phyloP scores from a whole-genome alignment of 2,797 vertebrate species.

The Myotis vivesi region DNA sequence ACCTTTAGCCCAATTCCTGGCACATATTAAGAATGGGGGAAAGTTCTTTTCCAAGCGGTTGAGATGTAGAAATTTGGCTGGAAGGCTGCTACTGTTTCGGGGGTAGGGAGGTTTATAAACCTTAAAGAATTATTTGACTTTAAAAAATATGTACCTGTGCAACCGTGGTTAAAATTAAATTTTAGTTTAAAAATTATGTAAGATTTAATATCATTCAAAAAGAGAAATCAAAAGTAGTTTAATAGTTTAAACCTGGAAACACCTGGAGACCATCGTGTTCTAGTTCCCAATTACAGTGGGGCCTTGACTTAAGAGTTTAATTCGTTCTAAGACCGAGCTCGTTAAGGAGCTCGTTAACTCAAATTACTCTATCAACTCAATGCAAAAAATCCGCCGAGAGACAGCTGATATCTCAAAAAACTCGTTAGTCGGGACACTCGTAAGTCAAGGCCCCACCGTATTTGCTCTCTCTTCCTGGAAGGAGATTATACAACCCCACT shows the following conservation, averaged over 20 bases:
- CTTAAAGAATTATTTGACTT: neutral
- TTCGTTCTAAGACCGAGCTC: too few relatives aligned
- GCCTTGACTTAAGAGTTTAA: too few relatives aligned
- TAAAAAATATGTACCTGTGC: neutral
- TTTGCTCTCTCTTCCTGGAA: neutral
- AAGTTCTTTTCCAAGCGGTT: neutral
- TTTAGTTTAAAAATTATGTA: neutral
- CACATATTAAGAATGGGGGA: neutral
- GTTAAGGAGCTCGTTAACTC: too few relatives aligned
- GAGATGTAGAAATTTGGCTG: neutral
- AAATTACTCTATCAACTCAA: too few relatives aligned
- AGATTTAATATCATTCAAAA: neutral
- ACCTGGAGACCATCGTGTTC: neutral
- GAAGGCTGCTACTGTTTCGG: neutral
- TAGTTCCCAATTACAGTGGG: neutral
- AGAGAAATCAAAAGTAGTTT: neutral
- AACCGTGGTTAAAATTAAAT: neutral
- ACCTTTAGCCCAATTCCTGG: neutral
- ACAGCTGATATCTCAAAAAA: too few relatives aligned
- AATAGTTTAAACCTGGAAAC: neutral
- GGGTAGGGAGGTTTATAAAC: neutral
- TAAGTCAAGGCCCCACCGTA: neutral
- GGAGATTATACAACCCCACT: neutral
- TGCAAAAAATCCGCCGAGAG: too few relatives aligned
- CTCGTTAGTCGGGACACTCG: too few relatives aligned